Evolutionary conservation across 1,140 invertebrate species (phyloP).

Genomic region (Hyposmocoma kahamanoa): DNA sequence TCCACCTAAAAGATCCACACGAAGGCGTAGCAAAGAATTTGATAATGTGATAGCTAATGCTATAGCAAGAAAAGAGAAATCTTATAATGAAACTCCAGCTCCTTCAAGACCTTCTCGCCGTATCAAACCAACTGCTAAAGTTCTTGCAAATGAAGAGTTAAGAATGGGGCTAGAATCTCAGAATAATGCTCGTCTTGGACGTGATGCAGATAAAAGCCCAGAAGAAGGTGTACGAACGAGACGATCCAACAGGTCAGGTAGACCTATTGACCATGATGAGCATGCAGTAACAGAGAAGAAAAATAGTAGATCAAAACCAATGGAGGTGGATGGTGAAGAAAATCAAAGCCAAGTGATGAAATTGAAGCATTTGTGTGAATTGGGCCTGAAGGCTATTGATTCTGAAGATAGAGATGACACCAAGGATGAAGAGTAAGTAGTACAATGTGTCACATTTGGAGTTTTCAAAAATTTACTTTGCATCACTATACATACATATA

Average conservation of each 20-base stretch:
- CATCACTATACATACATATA: not conserved
- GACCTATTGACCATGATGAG: slow-evolving; percentile 28
- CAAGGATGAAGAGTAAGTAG: slow-evolving; percentile 38
- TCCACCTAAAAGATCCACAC: slow-evolving; percentile 62
- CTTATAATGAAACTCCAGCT: slow-evolving; percentile 54
- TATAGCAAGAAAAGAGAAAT: slow-evolving; percentile 75
- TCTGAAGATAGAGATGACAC: slow-evolving; percentile 39
- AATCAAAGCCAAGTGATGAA: slow-evolving; percentile 65
- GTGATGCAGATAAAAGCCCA: slow-evolving; percentile 40
- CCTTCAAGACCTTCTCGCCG: slow-evolving; percentile 58
- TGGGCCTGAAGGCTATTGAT: slow-evolving; percentile 65
- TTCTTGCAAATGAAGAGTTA: slow-evolving; percentile 74
- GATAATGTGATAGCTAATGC: slow-evolving; percentile 74
- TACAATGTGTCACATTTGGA: not conserved
- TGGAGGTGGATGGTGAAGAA: slow-evolving; percentile 36
- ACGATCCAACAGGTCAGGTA: slow-evolving; percentile 30
- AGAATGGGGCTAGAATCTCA: slow-evolving; percentile 74
- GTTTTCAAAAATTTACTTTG: not conserved
- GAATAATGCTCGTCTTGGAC: slow-evolving; percentile 67
- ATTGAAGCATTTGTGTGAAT: slow-evolving; percentile 73
- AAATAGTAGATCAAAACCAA: slow-evolving; percentile 15
- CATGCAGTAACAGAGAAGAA: slow-evolving; percentile 28
- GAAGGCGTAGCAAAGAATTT: slow-evolving; percentile 66
- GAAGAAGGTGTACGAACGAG: slow-evolving; percentile 52
- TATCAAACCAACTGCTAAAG: slow-evolving; percentile 75